Evolutionary conservation across 2,888 invertebrate genomes (phyloP).

Genomic region (Formica aserva): DNA sequence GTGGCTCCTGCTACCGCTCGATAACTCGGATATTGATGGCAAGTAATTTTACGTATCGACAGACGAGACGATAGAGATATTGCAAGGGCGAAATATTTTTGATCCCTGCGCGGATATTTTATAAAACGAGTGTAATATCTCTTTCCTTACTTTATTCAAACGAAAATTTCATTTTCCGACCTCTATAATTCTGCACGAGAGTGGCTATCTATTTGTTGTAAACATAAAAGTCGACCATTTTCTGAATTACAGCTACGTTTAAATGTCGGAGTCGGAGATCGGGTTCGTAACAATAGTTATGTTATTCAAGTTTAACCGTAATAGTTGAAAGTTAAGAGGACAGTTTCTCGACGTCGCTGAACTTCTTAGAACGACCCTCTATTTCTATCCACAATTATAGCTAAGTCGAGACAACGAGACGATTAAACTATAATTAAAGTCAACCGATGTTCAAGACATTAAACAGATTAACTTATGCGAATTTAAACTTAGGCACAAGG

Average conservation of each 20-base stretch:
- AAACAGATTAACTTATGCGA: constrained; percentile 12
- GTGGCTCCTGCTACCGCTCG: constrained; percentile 80
- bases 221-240: background rate
- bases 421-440: constrained; percentile 36
- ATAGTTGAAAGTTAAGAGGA: constrained; percentile 29
- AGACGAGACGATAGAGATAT: background rate
- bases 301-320: constrained; percentile 22
- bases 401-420: background rate
- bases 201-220: background rate
- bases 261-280: constrained; percentile 3
- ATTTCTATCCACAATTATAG: constrained; percentile 25
- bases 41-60: constrained; percentile 31
- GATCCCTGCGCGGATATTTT: constrained; percentile 9
- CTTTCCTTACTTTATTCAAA: background rate
- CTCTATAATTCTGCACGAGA: background rate
- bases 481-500: background rate
- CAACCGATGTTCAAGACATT: constrained; percentile 10
- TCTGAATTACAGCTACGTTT: constrained; percentile 17
- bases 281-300: constrained; percentile 6
- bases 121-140: background rate
- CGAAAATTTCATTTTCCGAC: background rate
- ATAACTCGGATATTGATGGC: constrained; percentile 81
- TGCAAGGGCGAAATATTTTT: background rate
- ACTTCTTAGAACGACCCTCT: constrained; percentile 23
- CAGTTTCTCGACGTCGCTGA: constrained; percentile 22